These are phyloP conservation scores for Anoplophora glabripennis DNA, from an alignment of 1,140 invertebrate species.

Conservation along the genomic window DNA sequence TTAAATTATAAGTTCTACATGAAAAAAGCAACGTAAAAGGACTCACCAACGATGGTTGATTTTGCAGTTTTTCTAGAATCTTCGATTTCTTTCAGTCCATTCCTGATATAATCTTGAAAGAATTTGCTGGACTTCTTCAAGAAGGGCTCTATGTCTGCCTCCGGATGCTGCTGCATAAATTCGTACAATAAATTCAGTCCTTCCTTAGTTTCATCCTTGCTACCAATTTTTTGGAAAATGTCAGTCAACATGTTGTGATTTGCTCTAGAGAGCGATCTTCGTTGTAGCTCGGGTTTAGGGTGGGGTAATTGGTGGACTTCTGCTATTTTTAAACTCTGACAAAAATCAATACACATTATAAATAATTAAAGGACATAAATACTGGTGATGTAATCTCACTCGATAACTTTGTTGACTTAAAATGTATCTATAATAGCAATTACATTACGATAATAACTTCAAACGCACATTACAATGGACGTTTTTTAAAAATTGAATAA, in stretches of 20 bases:
- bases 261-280: slow-evolving; percentile 62
- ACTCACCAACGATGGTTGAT: slow-evolving; percentile 21
- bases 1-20: neutral
- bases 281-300: slow-evolving; percentile 48
- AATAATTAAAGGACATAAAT: too few relatives aligned
- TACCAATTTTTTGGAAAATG: slow-evolving; percentile 91
- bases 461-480: too few relatives aligned
- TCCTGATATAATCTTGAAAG: slow-evolving; percentile 90
- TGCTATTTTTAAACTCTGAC: slow-evolving; percentile 54
- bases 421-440: too few relatives aligned
- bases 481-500: too few relatives aligned
- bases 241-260: slow-evolving; percentile 82
- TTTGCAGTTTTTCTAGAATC: slow-evolving; percentile 51
- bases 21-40: neutral
- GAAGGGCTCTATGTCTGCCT: slow-evolving; percentile 88
- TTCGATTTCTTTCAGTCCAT: slow-evolving; percentile 80
- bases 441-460: too few relatives aligned
- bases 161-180: slow-evolving; percentile 84
- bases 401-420: too few relatives aligned
- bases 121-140: slow-evolving; percentile 84
- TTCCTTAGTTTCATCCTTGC: slow-evolving; percentile 83
- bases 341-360: slow-evolving; percentile 19
- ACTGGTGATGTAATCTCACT: too few relatives aligned
- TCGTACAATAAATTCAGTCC: slow-evolving; percentile 86
- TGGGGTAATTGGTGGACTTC: slow-evolving; percentile 50